Base-by-base conservation (phyloP, 1,140 invertebrate genomes). In the Drosophila pruinosa region DNA sequence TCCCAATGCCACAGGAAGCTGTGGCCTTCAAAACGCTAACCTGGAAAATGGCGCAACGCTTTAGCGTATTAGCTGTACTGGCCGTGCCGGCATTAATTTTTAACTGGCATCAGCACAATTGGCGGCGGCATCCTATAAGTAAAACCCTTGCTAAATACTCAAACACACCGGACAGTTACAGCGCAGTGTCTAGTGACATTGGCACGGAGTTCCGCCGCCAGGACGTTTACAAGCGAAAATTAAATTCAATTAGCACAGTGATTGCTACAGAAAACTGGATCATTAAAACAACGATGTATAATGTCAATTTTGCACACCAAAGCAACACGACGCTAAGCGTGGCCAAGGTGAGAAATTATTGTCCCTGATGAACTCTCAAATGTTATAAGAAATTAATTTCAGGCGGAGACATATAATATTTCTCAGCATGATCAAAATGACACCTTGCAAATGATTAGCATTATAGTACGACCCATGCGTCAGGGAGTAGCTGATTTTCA, bases 191-290 rank as follows among this genome's bases (percentile, higher is more conserved):
- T 41, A 92, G 93, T 19, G 93, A 95, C 71, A 95, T 98, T 47
- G 95, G 97, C 90, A 93, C 92, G 47, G 97, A 98, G 91, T 97
- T 95, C 90, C 92, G 95, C 2, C 75, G 90, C 0, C 78, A 68
- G 22, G 82, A 81, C 3, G 72, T 90, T 10, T 90, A 90, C 62
- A 93, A 93, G 15, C 94, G 96, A 62, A 93, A 94, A 48, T 93
- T 94, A 45, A 96, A 94, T 89, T 93, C 94, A 2, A 92, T 96
- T 19, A 94, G 93, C 48, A 94, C 94, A 78, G 92, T 97, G 26
- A 93, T 97, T 71, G 95, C 95, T 3, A 97, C 96, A 0, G 95
- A 97, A 79, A 97, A 95, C 74, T 98, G 97, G 97, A 94, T 98
- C n/a, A 94, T 98, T 19, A 97, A 97, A 92, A 94, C 97, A 1